phyloP scores from a whole-genome alignment of 1,140 invertebrate genomes.

The Nasonia longicornis region DNA sequence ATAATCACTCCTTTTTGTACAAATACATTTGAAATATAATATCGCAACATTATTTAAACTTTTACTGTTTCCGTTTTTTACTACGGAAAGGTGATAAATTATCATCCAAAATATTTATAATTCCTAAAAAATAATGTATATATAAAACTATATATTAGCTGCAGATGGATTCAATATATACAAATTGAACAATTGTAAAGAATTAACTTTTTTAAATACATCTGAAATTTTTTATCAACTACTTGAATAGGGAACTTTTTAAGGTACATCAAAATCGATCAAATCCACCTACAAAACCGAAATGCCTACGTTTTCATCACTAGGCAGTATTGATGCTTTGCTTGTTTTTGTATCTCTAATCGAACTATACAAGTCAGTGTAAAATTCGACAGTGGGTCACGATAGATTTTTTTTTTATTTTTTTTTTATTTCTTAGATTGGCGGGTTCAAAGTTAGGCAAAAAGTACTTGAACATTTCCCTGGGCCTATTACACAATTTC shows the following conservation, averaged over 20 bases:
- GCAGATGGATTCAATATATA: slow-evolving; percentile 28
- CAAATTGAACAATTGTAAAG: slow-evolving; percentile 19
- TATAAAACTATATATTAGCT: slow-evolving; percentile 34
- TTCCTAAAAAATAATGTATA: slow-evolving; percentile 34
- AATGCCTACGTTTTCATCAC: slow-evolving; percentile 26
- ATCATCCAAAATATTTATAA: slow-evolving; percentile 10
- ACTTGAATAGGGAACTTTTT: slow-evolving; percentile 8
- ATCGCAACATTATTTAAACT: slow-evolving; percentile 5
- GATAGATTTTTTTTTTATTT: not conserved
- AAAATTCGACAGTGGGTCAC: not conserved
- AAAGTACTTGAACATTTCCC: slow-evolving; percentile 13
- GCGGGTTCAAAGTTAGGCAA: slow-evolving; percentile 14
- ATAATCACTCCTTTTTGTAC: slow-evolving; percentile 26
- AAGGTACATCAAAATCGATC: slow-evolving; percentile 7
- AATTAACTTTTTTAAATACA: slow-evolving; percentile 11
- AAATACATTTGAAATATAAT: slow-evolving; percentile 38
- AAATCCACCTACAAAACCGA: not conserved
- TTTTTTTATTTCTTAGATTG: slow-evolving; percentile 23
- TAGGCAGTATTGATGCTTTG: slow-evolving; percentile 21
- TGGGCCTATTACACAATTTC: not conserved
- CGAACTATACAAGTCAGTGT: slow-evolving; percentile 1
- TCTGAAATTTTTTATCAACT: not conserved
- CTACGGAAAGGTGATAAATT: slow-evolving; percentile 10
- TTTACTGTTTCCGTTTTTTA: not conserved
- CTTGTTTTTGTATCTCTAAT: not conserved